These are phyloP conservation scores for Drosophila neonasuta DNA, from an alignment of 2,888 invertebrate genomes.

Conservation along the genomic window DNA sequence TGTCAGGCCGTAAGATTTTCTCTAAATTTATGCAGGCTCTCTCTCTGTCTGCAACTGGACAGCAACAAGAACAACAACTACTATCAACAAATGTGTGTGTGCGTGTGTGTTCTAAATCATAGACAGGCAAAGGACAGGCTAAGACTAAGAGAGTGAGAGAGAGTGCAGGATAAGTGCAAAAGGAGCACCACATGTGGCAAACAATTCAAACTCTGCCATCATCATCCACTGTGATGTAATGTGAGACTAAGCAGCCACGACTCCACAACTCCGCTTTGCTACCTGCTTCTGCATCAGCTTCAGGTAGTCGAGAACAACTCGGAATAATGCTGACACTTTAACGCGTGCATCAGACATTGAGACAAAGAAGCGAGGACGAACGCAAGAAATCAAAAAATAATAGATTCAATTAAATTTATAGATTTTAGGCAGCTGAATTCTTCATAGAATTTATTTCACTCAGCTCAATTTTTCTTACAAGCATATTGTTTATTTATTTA, in stretches of 20 bases:
- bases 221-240: constrained; percentile 20
- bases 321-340: neutral
- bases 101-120: constrained; percentile 47
- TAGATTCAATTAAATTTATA: neutral
- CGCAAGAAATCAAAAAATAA: neutral
- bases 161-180: constrained; percentile 17
- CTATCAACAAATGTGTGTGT: neutral
- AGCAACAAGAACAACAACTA: constrained; percentile 22
- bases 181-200: constrained; percentile 45
- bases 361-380: neutral
- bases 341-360: constrained; percentile 4
- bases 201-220: constrained; percentile 23
- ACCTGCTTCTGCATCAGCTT: constrained; percentile 14
- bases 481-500: neutral
- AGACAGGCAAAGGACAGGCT: constrained; percentile 27
- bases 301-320: constrained; percentile 13
- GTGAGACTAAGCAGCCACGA: constrained; percentile 18
- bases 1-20: constrained; percentile 41
- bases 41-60: constrained; percentile 40
- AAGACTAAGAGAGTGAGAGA: neutral
- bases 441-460: no score
- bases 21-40: constrained; percentile 56
- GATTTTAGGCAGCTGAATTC: neutral
- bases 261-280: constrained; percentile 5
- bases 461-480: no score